A percentile compares a stretch with the other conserved stretches of the same genome.
Evolutionary conservation across 2,888 invertebrate genomes (phyloP).

Genomic region (Cephus nigrinus): DNA sequence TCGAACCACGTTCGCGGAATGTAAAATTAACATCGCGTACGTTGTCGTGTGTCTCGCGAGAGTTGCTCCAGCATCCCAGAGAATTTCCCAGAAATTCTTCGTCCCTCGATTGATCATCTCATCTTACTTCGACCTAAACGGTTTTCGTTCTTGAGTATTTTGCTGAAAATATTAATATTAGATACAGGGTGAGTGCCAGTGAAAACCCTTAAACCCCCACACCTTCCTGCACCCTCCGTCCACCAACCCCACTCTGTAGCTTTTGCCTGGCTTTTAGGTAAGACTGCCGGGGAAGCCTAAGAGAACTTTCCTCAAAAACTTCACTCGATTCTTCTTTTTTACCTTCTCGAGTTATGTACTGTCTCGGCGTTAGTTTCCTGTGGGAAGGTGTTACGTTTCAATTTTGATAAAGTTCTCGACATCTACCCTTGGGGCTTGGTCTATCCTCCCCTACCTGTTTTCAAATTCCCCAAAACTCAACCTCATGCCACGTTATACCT

Average conservation of each 20-base stretch:
- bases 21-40: conserved; percentile 30
- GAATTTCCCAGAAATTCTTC: not conserved
- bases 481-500: not conserved
- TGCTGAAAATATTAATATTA: not conserved
- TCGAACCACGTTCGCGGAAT: conserved; percentile 45
- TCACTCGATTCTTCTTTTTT: not conserved
- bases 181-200: not conserved
- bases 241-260: not conserved
- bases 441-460: conserved; percentile 16
- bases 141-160: not conserved
- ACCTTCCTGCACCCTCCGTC: not conserved
- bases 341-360: not conserved
- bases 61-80: not conserved
- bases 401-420: conserved; percentile 48
- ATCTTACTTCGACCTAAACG: not conserved
- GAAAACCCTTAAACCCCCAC: not conserved
- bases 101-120: not conserved
- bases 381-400: conserved; percentile 51
- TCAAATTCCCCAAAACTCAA: conserved; percentile 34
- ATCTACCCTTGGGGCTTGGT: conserved; percentile 30
- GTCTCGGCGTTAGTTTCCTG: conserved; percentile 13
- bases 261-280: not conserved
- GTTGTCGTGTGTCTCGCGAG: not conserved
- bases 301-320: not conserved
- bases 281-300: not conserved